Evolutionary conservation across 2,797 vertebrate genomes (phyloP), one percentile per base, ranked within the genome.

Genomic region (Leptatherina wallacei): DNA sequence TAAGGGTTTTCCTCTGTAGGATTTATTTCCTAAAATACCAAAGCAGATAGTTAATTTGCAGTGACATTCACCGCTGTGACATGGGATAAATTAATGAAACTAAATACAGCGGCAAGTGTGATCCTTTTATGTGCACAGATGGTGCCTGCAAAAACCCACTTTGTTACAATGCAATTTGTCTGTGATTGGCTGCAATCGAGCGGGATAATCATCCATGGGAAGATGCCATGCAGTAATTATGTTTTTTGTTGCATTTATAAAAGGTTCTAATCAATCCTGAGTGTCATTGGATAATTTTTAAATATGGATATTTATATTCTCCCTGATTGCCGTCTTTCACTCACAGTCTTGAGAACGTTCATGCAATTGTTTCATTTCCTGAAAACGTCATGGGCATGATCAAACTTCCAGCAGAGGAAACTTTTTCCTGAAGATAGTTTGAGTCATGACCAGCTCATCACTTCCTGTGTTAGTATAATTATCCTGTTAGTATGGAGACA

Each of bases 101-200:
- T 61, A 57, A 62, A 79, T 24, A 35, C 69, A 52, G 68, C 13
- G 40, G 52, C 47, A 56, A 71, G 61, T 44, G 73, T 47, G 71
- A 29, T 14, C 78, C 75, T 80, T 86, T 85, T 75, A 74, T 85
- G 52, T 11, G n/a, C 47, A 24, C 87, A 89, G 86, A 86, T 92
- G 88, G 82, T 51, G 87, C 75, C 69, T 66, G 49, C 71, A 79
- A 65, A 72, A 77, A 71, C 65, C 65, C 60, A 71, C 71, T n/a
- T 54, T 0, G 32, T 77, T 67, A 85, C 86, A 78, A 85, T 81
- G 88, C 80, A 83, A 76, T 85, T 71, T 81, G 69, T 71, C 54
- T 59, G 65, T 90, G 88, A 92, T 90, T 92, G 85, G 83, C 85
- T 90, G 76, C 86, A 90, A 90, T 90, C 33, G 71, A 78, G 88